phyloP scores from a whole-genome alignment of 1,140 invertebrate species.

The Drosophila teissieri region DNA sequence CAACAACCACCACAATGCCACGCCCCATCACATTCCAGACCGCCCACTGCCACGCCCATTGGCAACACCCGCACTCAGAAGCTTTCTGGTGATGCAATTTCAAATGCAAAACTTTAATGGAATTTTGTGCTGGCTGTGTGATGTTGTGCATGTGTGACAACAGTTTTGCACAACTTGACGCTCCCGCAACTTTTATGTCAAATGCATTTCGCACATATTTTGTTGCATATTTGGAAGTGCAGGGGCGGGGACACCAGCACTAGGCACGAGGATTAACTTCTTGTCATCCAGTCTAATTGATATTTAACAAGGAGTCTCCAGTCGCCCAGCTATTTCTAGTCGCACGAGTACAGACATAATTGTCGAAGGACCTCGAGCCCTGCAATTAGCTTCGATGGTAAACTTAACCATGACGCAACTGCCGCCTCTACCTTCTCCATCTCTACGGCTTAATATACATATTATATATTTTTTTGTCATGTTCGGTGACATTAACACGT shows the following conservation, averaged over 20 bases:
- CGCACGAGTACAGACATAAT: conserved; percentile 37
- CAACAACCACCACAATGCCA: conserved; percentile 33
- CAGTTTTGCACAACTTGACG: conserved; percentile 63
- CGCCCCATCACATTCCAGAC: conserved; percentile 35
- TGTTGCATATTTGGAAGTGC: conserved; percentile 29
- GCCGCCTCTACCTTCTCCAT: conserved; percentile 3
- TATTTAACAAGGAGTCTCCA: conserved; percentile 67
- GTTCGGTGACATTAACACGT: conserved; percentile 67
- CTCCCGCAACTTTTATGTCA: conserved; percentile 58
- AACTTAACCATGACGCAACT: conserved; percentile 65
- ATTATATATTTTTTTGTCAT: conserved; percentile 7
- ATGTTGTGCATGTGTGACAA: conserved; percentile 55
- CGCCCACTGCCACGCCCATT: conserved; percentile 5
- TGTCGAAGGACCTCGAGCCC: conserved; percentile 55
- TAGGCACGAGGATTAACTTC: conserved; percentile 12
- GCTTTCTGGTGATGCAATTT: conserved; percentile 66
- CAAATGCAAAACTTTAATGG: conserved; percentile 79
- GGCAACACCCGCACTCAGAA: conserved; percentile 30
- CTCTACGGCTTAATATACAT: not conserved
- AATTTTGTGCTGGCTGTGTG: conserved; percentile 56
- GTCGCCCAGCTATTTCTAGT: conserved; percentile 34
- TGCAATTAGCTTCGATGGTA: conserved; percentile 56
- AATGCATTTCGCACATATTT: conserved; percentile 64
- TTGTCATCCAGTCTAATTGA: conserved; percentile 65
- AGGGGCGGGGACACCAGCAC: not conserved